phyloP scores from a whole-genome alignment of 2,888 invertebrate genomes.

The Deilephila porcellus region DNA sequence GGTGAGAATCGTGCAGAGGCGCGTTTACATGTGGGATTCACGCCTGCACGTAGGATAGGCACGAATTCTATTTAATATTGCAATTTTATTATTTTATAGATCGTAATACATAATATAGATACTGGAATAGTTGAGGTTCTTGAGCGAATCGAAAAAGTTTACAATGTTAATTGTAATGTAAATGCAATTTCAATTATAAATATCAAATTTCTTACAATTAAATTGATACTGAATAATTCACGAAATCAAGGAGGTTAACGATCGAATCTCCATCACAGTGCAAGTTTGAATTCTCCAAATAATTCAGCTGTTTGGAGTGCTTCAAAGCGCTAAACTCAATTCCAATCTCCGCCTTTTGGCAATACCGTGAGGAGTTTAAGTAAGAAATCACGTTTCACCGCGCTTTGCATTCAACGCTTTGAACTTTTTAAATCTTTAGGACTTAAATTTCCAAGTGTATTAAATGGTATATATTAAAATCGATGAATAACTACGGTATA shows the following conservation, averaged over 20 bases:
- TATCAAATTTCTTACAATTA: too few relatives aligned
- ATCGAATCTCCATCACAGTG: neutral
- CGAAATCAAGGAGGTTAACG: slow-evolving; percentile 4
- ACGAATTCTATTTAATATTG: too few relatives aligned
- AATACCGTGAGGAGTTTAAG: slow-evolving; percentile 14
- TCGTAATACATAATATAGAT: too few relatives aligned
- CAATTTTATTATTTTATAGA: too few relatives aligned
- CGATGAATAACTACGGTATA: too few relatives aligned
- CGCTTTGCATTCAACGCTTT: slow-evolving; percentile 3
- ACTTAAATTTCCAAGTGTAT: too few relatives aligned
- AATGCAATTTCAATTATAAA: too few relatives aligned
- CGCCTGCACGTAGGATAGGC: neutral
- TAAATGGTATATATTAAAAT: too few relatives aligned
- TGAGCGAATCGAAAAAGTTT: too few relatives aligned
- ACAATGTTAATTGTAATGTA: too few relatives aligned
- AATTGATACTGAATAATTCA: neutral
- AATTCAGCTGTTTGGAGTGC: neutral
- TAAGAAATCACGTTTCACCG: slow-evolving; percentile 17
- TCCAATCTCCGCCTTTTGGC: slow-evolving; percentile 12
- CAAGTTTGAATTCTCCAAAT: slow-evolving; percentile 18
- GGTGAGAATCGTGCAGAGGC: neutral
- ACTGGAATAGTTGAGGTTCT: too few relatives aligned
- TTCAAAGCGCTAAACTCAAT: slow-evolving; percentile 16
- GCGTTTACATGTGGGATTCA: neutral
- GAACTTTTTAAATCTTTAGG: neutral